phyloP scores from a whole-genome alignment of 2,113 vertebrate genomes.

The Saguinus midas region DNA sequence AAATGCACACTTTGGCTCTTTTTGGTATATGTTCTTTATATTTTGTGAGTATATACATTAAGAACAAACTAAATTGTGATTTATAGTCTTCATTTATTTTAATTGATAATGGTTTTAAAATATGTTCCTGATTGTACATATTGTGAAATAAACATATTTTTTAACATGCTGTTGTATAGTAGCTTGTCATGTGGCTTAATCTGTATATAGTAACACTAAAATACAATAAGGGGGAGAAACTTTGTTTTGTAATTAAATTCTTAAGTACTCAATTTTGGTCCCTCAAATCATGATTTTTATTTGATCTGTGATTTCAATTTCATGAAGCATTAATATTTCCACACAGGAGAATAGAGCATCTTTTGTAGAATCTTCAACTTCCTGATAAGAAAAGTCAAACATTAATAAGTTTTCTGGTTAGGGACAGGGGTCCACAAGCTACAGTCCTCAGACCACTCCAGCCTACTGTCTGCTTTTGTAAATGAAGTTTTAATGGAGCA shows the following conservation, averaged over 20 bases:
- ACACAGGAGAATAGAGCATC: neutral
- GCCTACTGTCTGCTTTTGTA: neutral
- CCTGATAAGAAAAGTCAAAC: neutral
- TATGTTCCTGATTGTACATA: slow-evolving; percentile 87
- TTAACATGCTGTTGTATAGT: slow-evolving; percentile 85
- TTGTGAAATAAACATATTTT: slow-evolving; percentile 90
- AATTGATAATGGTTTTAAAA: slow-evolving; percentile 85
- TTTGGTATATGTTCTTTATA: slow-evolving; percentile 85
- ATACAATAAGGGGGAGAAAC: neutral
- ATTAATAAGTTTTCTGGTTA: neutral
- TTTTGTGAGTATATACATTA: slow-evolving; percentile 85
- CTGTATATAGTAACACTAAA: slow-evolving; percentile 51
- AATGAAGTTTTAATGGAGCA: neutral
- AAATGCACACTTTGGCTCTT: slow-evolving; percentile 82
- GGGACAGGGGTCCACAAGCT: neutral
- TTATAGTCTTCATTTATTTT: slow-evolving; percentile 85
- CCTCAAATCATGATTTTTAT: neutral
- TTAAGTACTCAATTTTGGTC: neutral
- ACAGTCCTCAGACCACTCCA: neutral
- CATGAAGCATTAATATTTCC: neutral
- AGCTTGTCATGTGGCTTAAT: slow-evolving; percentile 77
- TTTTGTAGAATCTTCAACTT: slow-evolving; percentile 25
- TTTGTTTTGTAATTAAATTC: neutral
- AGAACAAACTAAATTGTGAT: slow-evolving; percentile 85
- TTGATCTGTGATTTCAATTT: neutral